Conservation (phyloP, 1,140 invertebrate species). For the Penaeus vannamei region DNA sequence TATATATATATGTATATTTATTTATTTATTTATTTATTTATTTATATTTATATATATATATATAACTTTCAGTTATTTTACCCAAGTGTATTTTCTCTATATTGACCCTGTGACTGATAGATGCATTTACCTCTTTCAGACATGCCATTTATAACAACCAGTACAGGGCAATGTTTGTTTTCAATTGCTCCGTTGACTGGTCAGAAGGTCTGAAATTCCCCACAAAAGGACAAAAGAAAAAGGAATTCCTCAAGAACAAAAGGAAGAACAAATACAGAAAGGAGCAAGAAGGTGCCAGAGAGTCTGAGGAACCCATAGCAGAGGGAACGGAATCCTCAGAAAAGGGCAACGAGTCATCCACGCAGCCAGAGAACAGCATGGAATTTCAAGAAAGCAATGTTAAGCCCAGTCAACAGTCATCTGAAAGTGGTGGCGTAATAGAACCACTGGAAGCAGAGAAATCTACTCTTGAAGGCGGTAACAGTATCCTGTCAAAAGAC, state of each 20-base stretch:
- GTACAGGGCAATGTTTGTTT: slow-evolving; percentile 80
- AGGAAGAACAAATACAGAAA: slow-evolving; percentile 64
- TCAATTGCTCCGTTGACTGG: slow-evolving; percentile 75
- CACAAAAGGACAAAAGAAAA: slow-evolving; percentile 69
- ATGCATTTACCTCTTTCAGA: slow-evolving; percentile 69
- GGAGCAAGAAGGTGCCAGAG: slow-evolving; percentile 18
- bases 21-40: neutral
- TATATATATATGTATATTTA: too few relatives aligned
- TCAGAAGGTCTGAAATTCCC: slow-evolving; percentile 72
- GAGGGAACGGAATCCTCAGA: neutral
- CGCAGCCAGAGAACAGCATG: neutral
- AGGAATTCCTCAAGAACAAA: slow-evolving; percentile 68
- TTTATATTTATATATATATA: neutral
- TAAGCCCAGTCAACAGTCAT: slow-evolving; percentile 37
- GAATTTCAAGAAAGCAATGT: neutral
- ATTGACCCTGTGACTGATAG: neutral
- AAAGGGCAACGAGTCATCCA: neutral
- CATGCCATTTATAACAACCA: slow-evolving; percentile 77
- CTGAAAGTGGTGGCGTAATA: too few relatives aligned
- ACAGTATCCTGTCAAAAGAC: too few relatives aligned
- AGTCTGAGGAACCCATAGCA: neutral
- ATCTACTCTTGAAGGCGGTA: too few relatives aligned
- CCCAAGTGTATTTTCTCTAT: neutral
- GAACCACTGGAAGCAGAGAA: too few relatives aligned
- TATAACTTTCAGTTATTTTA: neutral